Conservation (phyloP, 2,797 vertebrate species). For the Lepilemur septentrionalis region DNA sequence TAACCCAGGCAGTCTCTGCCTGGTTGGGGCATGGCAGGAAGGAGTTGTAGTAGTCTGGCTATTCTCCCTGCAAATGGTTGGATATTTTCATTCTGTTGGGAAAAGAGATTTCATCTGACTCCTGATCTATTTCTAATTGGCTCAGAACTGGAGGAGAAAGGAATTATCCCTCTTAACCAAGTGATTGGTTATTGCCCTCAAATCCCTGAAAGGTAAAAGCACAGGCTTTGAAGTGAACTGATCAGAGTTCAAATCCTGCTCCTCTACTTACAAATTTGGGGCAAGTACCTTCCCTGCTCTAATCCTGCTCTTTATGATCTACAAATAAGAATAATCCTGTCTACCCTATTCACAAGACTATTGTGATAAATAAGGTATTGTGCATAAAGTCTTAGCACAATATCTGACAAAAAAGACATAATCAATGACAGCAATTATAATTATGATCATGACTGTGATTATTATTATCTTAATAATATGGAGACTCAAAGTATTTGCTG, state of each 20-base stretch:
- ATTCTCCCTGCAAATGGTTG: neutral
- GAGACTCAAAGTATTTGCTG: neutral
- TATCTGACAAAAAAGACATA: neutral
- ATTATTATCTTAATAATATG: neutral
- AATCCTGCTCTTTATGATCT: neutral
- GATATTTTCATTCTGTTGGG: neutral
- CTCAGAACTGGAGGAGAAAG: neutral
- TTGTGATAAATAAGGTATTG: neutral
- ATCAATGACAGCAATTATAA: neutral
- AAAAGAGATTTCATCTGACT: neutral
- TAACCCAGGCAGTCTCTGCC: neutral
- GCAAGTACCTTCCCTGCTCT: neutral
- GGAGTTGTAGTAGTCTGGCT: neutral
- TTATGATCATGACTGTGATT: neutral
- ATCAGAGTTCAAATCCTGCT: neutral
- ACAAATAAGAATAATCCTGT: neutral
- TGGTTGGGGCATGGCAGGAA: neutral
- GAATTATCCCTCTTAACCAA: neutral
- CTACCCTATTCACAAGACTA: neutral
- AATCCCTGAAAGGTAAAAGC: neutral
- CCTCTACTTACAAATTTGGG: neutral
- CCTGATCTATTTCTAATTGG: neutral
- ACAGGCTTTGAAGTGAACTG: neutral
- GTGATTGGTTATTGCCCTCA: neutral
- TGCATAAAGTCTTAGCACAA: too few relatives aligned